Conservation (phyloP, 2,888 invertebrate genomes). For the Antitype chi region DNA sequence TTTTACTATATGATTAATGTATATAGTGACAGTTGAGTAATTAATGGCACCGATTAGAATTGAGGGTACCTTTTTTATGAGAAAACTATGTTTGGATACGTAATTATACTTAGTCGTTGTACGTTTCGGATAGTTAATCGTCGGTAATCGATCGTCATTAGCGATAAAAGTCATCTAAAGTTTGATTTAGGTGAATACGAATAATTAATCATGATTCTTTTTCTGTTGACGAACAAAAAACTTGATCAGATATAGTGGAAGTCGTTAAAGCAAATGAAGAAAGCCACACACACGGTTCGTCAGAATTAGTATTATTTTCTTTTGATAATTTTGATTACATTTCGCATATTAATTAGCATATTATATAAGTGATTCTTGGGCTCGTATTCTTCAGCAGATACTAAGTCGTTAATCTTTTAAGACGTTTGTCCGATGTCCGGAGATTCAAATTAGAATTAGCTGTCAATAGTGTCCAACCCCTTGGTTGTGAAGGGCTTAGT, state of each 20-base stretch:
- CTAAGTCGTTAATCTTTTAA: background rate
- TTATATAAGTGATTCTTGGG: background rate
- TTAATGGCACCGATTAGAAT: conserved; percentile 65
- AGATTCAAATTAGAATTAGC: background rate
- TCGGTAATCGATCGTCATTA: conserved; percentile 65
- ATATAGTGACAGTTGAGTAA: conserved; percentile 72
- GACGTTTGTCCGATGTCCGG: background rate
- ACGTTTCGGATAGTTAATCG: conserved; percentile 59
- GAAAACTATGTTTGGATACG: conserved; percentile 59
- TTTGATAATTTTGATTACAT: conserved; percentile 24
- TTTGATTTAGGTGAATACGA: conserved; percentile 58
- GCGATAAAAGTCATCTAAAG: conserved; percentile 61
- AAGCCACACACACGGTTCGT: conserved; percentile 44
- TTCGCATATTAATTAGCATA: conserved; percentile 22
- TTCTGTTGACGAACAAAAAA: conserved; percentile 47
- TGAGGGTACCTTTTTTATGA: conserved; percentile 62
- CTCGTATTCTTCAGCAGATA: background rate
- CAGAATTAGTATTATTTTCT: conserved; percentile 30
- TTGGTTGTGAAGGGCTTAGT: too few relatives aligned
- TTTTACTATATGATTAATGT: conserved; percentile 81
- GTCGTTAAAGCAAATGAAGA: conserved; percentile 51
- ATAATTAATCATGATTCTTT: conserved; percentile 61
- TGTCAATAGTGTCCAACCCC: background rate
- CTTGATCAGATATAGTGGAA: conserved; percentile 48
- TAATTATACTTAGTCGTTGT: conserved; percentile 58